phyloP scores from a whole-genome alignment of 1,140 invertebrate genomes.

The Radopholus similis region DNA sequence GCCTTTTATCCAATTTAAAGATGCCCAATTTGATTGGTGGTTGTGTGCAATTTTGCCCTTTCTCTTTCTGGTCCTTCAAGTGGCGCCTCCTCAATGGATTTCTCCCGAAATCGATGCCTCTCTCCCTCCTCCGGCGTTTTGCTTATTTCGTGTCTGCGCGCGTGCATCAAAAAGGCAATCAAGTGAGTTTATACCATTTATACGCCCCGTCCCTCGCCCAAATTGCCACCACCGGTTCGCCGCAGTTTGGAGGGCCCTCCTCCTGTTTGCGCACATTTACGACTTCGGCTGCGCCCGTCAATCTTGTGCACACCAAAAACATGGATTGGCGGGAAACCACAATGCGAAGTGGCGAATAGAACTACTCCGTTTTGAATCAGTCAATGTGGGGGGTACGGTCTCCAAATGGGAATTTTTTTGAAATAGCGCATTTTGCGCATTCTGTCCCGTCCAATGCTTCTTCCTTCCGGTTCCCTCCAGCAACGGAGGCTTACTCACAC shows the following conservation, averaged over 20 bases:
- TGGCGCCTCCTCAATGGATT: neutral
- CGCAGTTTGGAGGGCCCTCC: neutral
- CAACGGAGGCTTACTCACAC: too few species aligned
- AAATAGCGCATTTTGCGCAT: neutral
- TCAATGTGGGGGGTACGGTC: too few species aligned
- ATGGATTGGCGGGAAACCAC: neutral
- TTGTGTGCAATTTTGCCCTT: too few species aligned
- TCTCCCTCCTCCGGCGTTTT: too few species aligned
- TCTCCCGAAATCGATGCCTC: neutral
- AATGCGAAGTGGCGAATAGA: neutral
- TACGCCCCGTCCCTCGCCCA: neutral
- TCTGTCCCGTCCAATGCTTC: too few species aligned
- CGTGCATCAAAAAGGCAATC: too few species aligned
- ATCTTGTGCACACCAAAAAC: neutral
- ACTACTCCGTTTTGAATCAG: neutral
- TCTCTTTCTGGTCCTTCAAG: neutral
- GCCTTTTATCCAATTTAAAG: too few species aligned
- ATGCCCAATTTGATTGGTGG: too few species aligned
- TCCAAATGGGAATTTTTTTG: neutral
- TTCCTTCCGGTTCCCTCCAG: too few species aligned
- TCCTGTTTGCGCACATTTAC: slow-evolving; percentile 3
- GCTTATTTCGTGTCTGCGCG: too few species aligned
- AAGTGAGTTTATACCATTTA: neutral
- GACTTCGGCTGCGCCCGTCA: neutral
- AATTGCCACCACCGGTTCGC: neutral